phyloP scores from a whole-genome alignment of 2,888 invertebrate genomes.

The Spilarctia lutea region DNA sequence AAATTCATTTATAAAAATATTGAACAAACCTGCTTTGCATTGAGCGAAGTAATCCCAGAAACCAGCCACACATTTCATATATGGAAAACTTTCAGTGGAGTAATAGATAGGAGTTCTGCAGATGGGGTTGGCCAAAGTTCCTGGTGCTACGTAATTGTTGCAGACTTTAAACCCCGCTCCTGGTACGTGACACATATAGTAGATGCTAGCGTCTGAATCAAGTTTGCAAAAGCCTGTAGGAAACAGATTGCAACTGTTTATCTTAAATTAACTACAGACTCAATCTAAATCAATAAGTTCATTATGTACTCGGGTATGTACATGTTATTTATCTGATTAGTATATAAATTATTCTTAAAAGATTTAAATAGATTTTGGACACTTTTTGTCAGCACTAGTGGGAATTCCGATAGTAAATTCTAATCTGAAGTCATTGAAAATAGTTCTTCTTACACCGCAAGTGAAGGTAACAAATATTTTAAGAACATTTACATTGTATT shows the following conservation, averaged over 20 bases:
- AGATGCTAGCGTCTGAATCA: neutral
- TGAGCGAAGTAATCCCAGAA: constrained; percentile 1
- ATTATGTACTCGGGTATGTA: neutral
- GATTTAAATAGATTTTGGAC: too few species aligned
- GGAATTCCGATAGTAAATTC: too few species aligned
- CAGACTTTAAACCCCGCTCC: neutral
- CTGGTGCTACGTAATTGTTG: constrained; percentile 3
- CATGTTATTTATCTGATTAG: too few species aligned
- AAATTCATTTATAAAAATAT: neutral
- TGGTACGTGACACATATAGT: constrained; percentile 9
- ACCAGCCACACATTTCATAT: constrained; percentile 11
- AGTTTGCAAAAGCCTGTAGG: constrained; percentile 14
- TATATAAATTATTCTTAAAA: too few species aligned
- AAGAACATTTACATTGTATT: too few species aligned
- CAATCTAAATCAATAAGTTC: neutral
- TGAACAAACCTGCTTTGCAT: constrained; percentile 12
- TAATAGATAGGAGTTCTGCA: neutral
- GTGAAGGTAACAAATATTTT: too few species aligned
- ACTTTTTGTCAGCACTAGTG: too few species aligned
- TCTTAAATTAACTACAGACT: neutral
- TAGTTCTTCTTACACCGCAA: too few species aligned
- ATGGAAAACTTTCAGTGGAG: neutral
- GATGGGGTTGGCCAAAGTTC: constrained; percentile 1
- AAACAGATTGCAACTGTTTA: neutral
- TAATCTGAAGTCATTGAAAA: too few species aligned